These are phyloP conservation scores for Marasmarcha lunaedactyla DNA, from an alignment of 2,888 invertebrate genomes.

Conservation along the genomic window DNA sequence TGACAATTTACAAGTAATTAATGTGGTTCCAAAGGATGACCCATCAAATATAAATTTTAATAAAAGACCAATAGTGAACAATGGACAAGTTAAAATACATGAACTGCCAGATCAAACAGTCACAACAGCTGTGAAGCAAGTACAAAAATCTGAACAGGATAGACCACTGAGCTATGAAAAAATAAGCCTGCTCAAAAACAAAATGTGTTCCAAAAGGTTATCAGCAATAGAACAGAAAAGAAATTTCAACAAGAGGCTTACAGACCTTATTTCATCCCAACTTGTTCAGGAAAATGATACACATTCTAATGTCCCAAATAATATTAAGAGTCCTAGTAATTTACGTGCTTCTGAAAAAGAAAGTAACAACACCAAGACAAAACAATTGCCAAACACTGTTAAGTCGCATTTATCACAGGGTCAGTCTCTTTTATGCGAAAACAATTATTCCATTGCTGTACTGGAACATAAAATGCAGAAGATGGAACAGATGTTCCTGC, in stretches of 20 bases:
- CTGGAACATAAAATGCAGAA: slow-evolving; percentile 42
- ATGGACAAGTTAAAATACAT: no score
- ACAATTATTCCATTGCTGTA: slow-evolving; percentile 31
- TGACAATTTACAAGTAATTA: no score
- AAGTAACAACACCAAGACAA: slow-evolving; percentile 3
- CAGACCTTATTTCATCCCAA: slow-evolving; percentile 37
- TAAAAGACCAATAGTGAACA: no score
- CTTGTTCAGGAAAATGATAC: no score
- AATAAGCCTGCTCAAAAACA: slow-evolving; percentile 13
- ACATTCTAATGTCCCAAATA: no score
- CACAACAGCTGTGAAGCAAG: background rate
- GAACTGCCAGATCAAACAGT: no score
- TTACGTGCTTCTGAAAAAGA: background rate
- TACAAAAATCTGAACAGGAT: no score
- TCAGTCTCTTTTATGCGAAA: slow-evolving; percentile 18
- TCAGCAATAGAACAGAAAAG: slow-evolving; percentile 51
- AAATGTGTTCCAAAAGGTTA: slow-evolving; percentile 38
- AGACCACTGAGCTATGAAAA: no score
- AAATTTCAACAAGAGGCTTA: slow-evolving; percentile 51
- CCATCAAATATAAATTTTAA: no score
- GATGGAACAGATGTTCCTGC: slow-evolving; percentile 42
- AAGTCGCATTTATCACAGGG: slow-evolving; percentile 17
- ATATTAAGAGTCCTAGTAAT: no score
- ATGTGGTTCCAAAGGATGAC: no score
- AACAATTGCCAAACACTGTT: slow-evolving; percentile 7